These are phyloP conservation scores for Fragum sueziense DNA, from an alignment of 2,888 invertebrate genomes.

Conservation along the genomic window DNA sequence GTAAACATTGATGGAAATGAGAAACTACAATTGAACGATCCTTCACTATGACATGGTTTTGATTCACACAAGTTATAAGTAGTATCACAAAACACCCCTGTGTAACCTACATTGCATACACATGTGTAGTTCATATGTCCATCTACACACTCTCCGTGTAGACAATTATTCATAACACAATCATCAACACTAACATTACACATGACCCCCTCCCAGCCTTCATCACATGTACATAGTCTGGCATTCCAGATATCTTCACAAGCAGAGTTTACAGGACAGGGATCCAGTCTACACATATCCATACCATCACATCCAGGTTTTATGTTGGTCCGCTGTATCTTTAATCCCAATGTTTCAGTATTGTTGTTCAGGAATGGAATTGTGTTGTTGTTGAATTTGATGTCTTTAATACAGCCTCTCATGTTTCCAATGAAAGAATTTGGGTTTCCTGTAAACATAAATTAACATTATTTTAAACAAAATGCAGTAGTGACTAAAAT, in stretches of 20 bases:
- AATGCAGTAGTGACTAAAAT: too few species aligned
- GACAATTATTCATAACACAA: slow-evolving; percentile 64
- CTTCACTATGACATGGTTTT: slow-evolving; percentile 67
- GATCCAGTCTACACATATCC: slow-evolving; percentile 68
- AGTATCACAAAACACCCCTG: slow-evolving; percentile 68
- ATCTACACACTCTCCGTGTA: slow-evolving; percentile 69
- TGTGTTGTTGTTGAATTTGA: slow-evolving; percentile 68
- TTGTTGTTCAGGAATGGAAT: slow-evolving; percentile 52
- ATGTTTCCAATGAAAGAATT: slow-evolving; percentile 67
- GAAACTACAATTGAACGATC: slow-evolving; percentile 64
- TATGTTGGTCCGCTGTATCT: slow-evolving; percentile 51
- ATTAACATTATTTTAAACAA: background rate
- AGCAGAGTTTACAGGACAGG: slow-evolving; percentile 71
- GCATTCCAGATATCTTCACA: slow-evolving; percentile 76
- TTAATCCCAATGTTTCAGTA: slow-evolving; percentile 42
- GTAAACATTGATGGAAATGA: slow-evolving; percentile 63
- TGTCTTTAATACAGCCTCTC: slow-evolving; percentile 75
- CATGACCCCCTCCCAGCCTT: slow-evolving; percentile 74
- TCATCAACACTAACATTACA: slow-evolving; percentile 74
- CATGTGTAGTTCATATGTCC: slow-evolving; percentile 69
- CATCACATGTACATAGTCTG: slow-evolving; percentile 71
- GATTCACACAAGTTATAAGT: slow-evolving; percentile 65
- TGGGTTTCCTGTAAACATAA: slow-evolving; percentile 63
- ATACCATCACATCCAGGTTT: slow-evolving; percentile 71
- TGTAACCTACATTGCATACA: slow-evolving; percentile 64